A percentile compares a stretch with the other conserved stretches of the same genome.
Evolutionary conservation across 2,113 vertebrate genomes (phyloP).

Genomic region (Arizona elegans): DNA sequence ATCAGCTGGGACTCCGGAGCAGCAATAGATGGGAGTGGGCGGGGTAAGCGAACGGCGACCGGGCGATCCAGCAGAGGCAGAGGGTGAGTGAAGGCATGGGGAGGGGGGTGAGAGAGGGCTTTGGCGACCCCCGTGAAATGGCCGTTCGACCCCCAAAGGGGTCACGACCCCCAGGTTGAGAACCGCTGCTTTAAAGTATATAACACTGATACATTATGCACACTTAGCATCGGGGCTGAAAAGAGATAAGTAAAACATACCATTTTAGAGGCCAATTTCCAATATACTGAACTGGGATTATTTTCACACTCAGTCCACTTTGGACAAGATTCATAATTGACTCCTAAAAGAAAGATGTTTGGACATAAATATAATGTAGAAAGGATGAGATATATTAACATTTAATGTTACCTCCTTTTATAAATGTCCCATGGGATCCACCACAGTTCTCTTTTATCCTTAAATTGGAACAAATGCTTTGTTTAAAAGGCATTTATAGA

Average conservation of each 20-base stretch:
- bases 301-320: conserved; percentile 63
- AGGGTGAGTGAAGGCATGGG: no score
- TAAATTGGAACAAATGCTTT: background rate
- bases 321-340: conserved; percentile 72
- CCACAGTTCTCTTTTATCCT: background rate
- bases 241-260: conserved; percentile 56
- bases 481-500: background rate
- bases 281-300: conserved; percentile 63
- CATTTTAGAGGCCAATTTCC: conserved; percentile 66
- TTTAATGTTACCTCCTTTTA: background rate
- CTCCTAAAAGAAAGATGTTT: conserved; percentile 63
- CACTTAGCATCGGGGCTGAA: background rate
- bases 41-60: no score
- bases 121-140: no score
- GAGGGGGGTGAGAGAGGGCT: no score
- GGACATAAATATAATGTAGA: conserved; percentile 3
- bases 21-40: no score
- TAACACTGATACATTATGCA: background rate
- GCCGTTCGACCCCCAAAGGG: no score
- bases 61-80: no score
- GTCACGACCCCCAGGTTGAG: no score
- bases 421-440: background rate
- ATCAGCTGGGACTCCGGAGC: no score
- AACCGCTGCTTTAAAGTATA: no score
- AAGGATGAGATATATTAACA: background rate